These are phyloP conservation scores for Patella depressa DNA, from an alignment of 2,888 invertebrate species.

Conservation along the genomic window DNA sequence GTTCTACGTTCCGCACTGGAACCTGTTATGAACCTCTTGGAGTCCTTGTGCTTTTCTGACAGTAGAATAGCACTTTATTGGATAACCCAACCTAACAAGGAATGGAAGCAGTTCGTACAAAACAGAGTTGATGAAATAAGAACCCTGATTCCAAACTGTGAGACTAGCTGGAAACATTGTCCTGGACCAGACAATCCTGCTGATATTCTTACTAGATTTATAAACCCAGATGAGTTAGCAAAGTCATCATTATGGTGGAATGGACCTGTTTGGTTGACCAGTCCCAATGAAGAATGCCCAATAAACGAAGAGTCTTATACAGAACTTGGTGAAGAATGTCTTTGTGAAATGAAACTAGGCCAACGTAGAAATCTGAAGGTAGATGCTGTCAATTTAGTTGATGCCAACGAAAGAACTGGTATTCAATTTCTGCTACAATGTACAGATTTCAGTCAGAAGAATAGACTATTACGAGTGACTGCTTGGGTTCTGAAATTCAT, in stretches of 20 bases:
- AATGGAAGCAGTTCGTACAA: neutral
- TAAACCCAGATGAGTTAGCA: neutral
- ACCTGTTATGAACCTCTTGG: neutral
- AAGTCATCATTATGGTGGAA: neutral
- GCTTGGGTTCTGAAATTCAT: neutral
- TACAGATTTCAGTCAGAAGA: neutral
- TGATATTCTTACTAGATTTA: neutral
- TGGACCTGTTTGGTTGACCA: neutral
- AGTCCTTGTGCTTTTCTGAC: neutral
- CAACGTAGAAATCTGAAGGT: neutral
- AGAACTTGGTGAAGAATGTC: neutral
- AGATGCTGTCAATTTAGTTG: neutral
- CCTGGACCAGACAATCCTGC: neutral
- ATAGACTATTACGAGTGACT: neutral
- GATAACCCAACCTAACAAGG: neutral
- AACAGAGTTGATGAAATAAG: neutral
- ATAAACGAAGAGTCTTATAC: neutral
- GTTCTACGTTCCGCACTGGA: neutral
- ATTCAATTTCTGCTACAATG: neutral
- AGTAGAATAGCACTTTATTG: neutral
- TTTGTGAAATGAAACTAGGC: neutral
- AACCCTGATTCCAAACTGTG: neutral
- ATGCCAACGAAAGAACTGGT: neutral
- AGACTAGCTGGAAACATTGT: neutral
- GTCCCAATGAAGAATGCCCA: neutral